phyloP scores from a whole-genome alignment of 2,888 invertebrate genomes.

The Meandrusa payeni region DNA sequence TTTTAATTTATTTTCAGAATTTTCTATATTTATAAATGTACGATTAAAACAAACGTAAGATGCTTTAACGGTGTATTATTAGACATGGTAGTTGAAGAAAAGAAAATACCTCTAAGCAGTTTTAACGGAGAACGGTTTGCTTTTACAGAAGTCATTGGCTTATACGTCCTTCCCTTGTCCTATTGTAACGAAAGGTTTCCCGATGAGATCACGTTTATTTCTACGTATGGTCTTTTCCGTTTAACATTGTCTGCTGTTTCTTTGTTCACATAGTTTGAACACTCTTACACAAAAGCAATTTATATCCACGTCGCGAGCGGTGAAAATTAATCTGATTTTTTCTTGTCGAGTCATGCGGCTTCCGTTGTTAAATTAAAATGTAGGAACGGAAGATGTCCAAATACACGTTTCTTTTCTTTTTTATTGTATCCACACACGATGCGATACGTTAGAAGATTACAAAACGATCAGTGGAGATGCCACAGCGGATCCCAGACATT shows the following conservation, averaged over 20 bases:
- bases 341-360: constrained; percentile 71
- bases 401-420: constrained; percentile 50
- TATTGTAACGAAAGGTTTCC: constrained; percentile 55
- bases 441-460: constrained; percentile 27
- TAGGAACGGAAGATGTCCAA: constrained; percentile 60
- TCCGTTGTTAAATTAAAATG: constrained; percentile 73
- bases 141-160: constrained; percentile 55
- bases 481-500: constrained; percentile 18
- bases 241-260: constrained; percentile 38
- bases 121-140: constrained; percentile 40
- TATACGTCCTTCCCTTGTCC: constrained; percentile 48
- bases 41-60: constrained; percentile 1
- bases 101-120: constrained; percentile 19
- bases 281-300: constrained; percentile 54
- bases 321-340: constrained; percentile 70
- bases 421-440: constrained; percentile 38
- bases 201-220: constrained; percentile 67
- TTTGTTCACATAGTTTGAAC: constrained; percentile 53
- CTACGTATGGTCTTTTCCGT: constrained; percentile 41
- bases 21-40: constrained; percentile 1
- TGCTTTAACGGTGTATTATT: constrained; percentile 11
- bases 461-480: constrained; percentile 21
- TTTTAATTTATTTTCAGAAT: too few species aligned
- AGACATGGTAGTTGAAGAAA: constrained; percentile 8
- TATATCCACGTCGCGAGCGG: constrained; percentile 50